phyloP scores from a whole-genome alignment of 2,888 invertebrate species.

The Chalcis sispes region DNA sequence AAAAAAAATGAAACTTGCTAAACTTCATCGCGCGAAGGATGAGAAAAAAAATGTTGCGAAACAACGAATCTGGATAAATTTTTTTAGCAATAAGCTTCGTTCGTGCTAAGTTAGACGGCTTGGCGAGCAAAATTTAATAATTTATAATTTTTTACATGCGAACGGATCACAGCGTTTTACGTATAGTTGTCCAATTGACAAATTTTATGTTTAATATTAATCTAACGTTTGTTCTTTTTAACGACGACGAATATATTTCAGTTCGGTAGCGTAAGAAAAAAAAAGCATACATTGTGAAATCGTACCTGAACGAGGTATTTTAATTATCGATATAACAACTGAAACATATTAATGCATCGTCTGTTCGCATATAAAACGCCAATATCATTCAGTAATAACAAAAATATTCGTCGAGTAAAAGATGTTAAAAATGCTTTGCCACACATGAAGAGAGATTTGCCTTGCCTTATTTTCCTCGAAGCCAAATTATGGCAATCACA shows the following conservation, averaged over 20 bases:
- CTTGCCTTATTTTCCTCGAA: slow-evolving; percentile 32
- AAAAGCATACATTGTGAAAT: too few relatives aligned
- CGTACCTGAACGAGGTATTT: too few relatives aligned
- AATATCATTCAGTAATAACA: neutral
- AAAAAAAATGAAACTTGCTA: neutral
- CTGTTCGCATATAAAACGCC: slow-evolving; percentile 10
- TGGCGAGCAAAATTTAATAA: neutral
- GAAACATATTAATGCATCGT: too few relatives aligned
- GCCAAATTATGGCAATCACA: slow-evolving; percentile 14
- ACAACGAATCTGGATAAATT: slow-evolving; percentile 49
- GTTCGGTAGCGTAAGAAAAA: too few relatives aligned
- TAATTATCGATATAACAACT: too few relatives aligned
- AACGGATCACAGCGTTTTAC: too few relatives aligned
- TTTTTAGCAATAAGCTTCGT: slow-evolving; percentile 44
- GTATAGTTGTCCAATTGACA: too few relatives aligned
- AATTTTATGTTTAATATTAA: too few relatives aligned
- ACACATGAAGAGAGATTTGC: slow-evolving; percentile 14
- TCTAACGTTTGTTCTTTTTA: too few relatives aligned
- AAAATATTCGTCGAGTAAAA: neutral
- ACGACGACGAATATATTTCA: too few relatives aligned
- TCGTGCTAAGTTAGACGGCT: neutral
- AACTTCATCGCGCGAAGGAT: neutral
- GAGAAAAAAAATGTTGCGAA: slow-evolving; percentile 3
- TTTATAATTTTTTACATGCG: neutral
- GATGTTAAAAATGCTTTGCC: slow-evolving; percentile 11